Evolutionary conservation across 2,888 invertebrate species (phyloP).

Genomic region (Lissonota sp.): DNA sequence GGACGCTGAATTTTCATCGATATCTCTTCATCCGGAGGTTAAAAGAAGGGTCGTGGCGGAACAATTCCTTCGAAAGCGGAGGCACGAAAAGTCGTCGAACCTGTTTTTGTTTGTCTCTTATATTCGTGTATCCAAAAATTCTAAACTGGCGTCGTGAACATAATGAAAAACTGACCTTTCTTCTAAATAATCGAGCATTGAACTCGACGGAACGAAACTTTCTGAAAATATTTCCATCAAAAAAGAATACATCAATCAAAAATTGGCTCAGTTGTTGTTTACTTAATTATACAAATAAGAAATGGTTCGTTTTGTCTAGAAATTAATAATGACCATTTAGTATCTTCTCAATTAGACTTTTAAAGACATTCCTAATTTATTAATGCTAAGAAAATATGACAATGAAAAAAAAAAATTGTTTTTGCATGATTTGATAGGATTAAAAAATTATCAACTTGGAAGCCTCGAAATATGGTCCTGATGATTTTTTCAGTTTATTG

Average conservation of each 20-base stretch:
- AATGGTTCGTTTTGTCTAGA: not conserved
- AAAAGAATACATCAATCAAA: not conserved
- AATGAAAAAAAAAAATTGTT: no score
- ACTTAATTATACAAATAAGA: not conserved
- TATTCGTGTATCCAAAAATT: not conserved
- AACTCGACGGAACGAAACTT: not conserved
- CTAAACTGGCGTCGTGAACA: not conserved
- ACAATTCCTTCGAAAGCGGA: slow-evolving; percentile 9
- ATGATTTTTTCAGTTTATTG: slow-evolving; percentile 27
- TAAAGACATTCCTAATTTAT: not conserved
- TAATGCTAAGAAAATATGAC: not conserved
- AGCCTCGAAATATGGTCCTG: no score
- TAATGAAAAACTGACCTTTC: slow-evolving; percentile 41
- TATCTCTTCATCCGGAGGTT: not conserved
- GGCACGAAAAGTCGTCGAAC: slow-evolving; percentile 26
- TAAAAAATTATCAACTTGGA: no score
- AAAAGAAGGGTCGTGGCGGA: not conserved
- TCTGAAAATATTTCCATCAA: not conserved
- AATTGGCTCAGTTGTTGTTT: no score
- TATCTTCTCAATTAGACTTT: not conserved
- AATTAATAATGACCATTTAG: not conserved
- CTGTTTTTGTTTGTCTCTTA: slow-evolving; percentile 21
- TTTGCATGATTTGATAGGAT: no score
- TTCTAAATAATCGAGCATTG: not conserved
- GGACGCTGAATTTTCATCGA: not conserved